phyloP scores from a whole-genome alignment of 1,140 invertebrate genomes.

The Cheumatopsyche charites region DNA sequence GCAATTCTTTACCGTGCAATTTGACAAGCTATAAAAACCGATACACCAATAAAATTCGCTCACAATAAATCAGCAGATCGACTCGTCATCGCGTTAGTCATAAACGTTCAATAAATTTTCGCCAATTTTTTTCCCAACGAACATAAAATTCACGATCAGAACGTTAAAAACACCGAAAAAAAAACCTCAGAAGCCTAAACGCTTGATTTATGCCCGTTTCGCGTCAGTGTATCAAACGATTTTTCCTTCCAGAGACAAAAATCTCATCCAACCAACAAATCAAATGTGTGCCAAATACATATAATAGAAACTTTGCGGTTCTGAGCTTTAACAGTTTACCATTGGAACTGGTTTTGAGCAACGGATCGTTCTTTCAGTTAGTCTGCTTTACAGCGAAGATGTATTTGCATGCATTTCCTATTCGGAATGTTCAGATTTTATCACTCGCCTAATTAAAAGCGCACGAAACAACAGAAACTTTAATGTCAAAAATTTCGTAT shows the following conservation, averaged over 20 bases:
- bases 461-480: too few relatives aligned
- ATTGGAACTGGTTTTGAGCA: constrained; percentile 32
- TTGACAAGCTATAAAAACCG: too few relatives aligned
- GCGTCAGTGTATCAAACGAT: neutral
- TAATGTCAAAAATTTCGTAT: too few relatives aligned
- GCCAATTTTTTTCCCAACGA: neutral
- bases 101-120: constrained; percentile 16
- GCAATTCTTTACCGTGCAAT: too few relatives aligned
- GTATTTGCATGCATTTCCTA: neutral
- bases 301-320: constrained; percentile 33
- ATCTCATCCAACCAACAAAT: neutral
- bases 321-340: constrained; percentile 30
- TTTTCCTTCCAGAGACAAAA: neutral
- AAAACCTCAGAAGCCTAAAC: constrained; percentile 7
- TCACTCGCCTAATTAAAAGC: too few relatives aligned
- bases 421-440: neutral
- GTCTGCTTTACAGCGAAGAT: neutral
- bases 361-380: constrained; percentile 30
- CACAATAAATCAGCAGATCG: constrained; percentile 5
- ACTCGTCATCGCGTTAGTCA: constrained; percentile 5
- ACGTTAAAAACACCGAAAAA: neutral
- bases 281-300: constrained; percentile 38
- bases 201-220: neutral
- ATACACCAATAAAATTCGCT: neutral
- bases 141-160: neutral